A percentile compares a stretch with the other conserved stretches of the same genome.
These are phyloP conservation scores for Scortum barcoo DNA, from an alignment of 2,113 vertebrate species.

Conservation along the genomic window DNA sequence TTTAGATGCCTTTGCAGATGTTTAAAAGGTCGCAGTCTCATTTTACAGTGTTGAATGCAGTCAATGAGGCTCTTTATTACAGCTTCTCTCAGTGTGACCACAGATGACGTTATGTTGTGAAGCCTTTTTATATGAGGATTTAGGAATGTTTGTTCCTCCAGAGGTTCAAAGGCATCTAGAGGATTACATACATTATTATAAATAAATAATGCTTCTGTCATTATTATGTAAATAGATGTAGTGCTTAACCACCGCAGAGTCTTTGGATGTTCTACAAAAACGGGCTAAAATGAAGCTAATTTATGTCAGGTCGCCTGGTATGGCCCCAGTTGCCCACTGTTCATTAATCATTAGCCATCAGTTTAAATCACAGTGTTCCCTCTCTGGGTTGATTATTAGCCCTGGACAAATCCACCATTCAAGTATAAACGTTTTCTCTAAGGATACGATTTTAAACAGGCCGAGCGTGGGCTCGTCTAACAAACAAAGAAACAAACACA, in stretches of 20 bases:
- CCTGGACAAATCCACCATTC: conserved; percentile 33
- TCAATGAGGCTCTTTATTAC: not conserved
- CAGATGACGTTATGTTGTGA: not conserved
- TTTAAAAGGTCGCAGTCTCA: not conserved
- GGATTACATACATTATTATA: not conserved
- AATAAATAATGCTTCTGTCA: not conserved
- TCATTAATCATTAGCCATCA: conserved; percentile 76
- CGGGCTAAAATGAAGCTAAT: not conserved
- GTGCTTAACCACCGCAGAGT: not conserved
- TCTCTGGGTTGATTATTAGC: conserved; percentile 69
- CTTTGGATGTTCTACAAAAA: not conserved
- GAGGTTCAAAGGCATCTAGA: not conserved
- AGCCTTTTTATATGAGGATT: not conserved
- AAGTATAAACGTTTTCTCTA: conserved; percentile 34
- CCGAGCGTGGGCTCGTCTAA: not conserved
- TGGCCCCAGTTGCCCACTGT: conserved; percentile 24
- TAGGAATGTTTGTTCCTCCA: not conserved
- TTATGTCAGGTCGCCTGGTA: conserved; percentile 39
- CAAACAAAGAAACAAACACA: not conserved
- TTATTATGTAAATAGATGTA: not conserved
- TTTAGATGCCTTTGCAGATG: not conserved
- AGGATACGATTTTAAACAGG: conserved; percentile 5
- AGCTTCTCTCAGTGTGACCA: not conserved
- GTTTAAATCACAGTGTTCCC: conserved; percentile 59
- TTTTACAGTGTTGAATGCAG: not conserved